Conservation (phyloP, 2,888 invertebrate genomes). For the Ophion obscuratus region DNA sequence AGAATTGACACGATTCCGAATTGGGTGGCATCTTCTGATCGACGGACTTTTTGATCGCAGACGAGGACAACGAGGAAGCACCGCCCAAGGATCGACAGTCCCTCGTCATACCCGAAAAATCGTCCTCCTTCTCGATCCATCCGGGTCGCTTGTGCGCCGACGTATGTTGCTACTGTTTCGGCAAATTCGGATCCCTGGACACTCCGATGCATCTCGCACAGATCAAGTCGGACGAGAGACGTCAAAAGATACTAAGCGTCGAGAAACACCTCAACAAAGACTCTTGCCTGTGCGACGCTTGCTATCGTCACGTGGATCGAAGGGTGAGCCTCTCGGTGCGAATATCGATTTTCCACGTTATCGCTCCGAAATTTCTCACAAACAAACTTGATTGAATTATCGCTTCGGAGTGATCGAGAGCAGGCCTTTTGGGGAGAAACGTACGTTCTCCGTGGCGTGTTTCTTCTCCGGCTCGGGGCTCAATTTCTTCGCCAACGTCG, state of each 20-base stretch:
- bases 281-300: conserved; percentile 94
- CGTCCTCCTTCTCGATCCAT: conserved; percentile 94
- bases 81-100: conserved; percentile 85
- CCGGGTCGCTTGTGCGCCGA: conserved; percentile 93
- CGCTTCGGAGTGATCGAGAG: neutral
- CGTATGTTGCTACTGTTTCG: conserved; percentile 94
- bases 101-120: conserved; percentile 94
- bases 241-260: conserved; percentile 91
- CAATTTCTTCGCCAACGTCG: neutral
- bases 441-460: neutral
- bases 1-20: conserved; percentile 25
- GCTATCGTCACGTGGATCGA: conserved; percentile 93
- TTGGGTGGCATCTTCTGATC: conserved; percentile 21
- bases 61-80: conserved; percentile 80
- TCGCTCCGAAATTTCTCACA: neutral
- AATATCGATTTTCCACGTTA: neutral
- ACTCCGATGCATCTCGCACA: conserved; percentile 95
- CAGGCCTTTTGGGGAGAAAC: neutral
- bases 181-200: conserved; percentile 93
- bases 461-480: neutral
- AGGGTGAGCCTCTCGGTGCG: conserved; percentile 85
- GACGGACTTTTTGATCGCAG: conserved; percentile 69
- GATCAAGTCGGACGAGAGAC: conserved; percentile 92
- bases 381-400: neutral
- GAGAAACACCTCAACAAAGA: conserved; percentile 93